Evolutionary conservation across 2,113 vertebrate genomes (phyloP).

Genomic region (Pyrgilauda ruficollis): DNA sequence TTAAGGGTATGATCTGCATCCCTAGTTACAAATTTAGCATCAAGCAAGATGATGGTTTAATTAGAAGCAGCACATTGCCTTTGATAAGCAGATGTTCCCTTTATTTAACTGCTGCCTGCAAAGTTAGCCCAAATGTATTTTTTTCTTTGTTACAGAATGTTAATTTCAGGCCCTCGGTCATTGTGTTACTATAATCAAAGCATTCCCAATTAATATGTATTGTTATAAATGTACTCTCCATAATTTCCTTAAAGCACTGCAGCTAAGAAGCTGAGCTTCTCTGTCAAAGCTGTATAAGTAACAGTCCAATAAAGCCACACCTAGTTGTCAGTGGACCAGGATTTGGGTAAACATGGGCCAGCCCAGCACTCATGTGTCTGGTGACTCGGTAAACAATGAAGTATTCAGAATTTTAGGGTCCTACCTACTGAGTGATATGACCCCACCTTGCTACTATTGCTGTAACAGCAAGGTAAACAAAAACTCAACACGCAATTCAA

Average conservation of each 20-base stretch:
- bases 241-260: slow-evolving; percentile 24
- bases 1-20: slow-evolving; percentile 65
- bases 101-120: slow-evolving; percentile 60
- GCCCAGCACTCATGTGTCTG: slow-evolving; percentile 40
- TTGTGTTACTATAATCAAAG: slow-evolving; percentile 41
- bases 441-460: slow-evolving; percentile 44
- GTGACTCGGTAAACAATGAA: slow-evolving; percentile 62
- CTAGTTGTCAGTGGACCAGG: slow-evolving; percentile 55
- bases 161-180: slow-evolving; percentile 67
- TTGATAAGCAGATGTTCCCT: slow-evolving; percentile 73
- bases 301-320: slow-evolving; percentile 59
- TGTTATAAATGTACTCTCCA: slow-evolving; percentile 35
- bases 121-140: slow-evolving; percentile 50
- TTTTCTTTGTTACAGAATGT: slow-evolving; percentile 37
- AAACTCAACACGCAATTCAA: slow-evolving; percentile 36
- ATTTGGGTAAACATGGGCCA: slow-evolving; percentile 67
- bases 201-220: slow-evolving; percentile 41
- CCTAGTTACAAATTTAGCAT: slow-evolving; percentile 69
- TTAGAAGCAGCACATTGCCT: slow-evolving; percentile 68
- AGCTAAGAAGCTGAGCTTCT: slow-evolving; percentile 50
- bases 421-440: slow-evolving; percentile 37
- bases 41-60: slow-evolving; percentile 70
- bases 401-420: slow-evolving; percentile 56
- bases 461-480: slow-evolving; percentile 61
- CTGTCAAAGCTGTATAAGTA: slow-evolving; percentile 56